Conservation (phyloP, 2,888 invertebrate species). For the Pseudanteris insignis region DNA sequence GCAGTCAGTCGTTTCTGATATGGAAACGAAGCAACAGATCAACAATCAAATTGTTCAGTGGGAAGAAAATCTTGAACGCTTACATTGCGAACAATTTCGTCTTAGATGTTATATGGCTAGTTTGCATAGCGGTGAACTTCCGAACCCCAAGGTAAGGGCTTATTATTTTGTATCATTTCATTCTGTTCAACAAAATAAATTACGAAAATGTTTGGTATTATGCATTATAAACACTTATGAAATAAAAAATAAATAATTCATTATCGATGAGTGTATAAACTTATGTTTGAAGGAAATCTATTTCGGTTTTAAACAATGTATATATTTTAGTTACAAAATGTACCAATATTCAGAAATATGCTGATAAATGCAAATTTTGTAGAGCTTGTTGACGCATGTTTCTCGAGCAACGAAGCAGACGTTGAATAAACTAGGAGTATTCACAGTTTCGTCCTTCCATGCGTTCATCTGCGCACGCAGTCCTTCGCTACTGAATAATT, state of each 20-base stretch:
- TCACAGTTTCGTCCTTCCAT: constrained; percentile 97
- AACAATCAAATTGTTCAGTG: constrained; percentile 93
- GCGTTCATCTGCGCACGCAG: constrained; percentile 97
- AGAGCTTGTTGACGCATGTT: constrained; percentile 95
- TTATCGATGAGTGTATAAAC: no score
- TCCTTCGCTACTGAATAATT: constrained; percentile 90
- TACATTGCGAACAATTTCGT: constrained; percentile 96
- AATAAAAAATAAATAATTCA: no score
- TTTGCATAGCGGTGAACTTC: constrained; percentile 92
- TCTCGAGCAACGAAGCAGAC: constrained; percentile 94
- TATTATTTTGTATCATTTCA: no score
- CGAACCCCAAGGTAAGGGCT: constrained; percentile 91
- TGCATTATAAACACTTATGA: no score
- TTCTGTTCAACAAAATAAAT: no score
- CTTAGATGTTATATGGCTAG: constrained; percentile 97
- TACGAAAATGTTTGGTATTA: background rate
- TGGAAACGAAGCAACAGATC: constrained; percentile 90
- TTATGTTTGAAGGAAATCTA: no score
- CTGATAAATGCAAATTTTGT: constrained; percentile 66
- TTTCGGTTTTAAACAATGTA: no score
- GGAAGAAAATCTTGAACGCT: constrained; percentile 95
- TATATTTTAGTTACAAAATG: no score
- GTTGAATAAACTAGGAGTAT: constrained; percentile 93
- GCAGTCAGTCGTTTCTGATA: constrained; percentile 94
- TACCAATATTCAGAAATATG: no score